Evolutionary conservation across 2,888 invertebrate genomes (phyloP), one percentile per base, ranked within the genome.

Genomic region (Cyaniris semiargus): DNA sequence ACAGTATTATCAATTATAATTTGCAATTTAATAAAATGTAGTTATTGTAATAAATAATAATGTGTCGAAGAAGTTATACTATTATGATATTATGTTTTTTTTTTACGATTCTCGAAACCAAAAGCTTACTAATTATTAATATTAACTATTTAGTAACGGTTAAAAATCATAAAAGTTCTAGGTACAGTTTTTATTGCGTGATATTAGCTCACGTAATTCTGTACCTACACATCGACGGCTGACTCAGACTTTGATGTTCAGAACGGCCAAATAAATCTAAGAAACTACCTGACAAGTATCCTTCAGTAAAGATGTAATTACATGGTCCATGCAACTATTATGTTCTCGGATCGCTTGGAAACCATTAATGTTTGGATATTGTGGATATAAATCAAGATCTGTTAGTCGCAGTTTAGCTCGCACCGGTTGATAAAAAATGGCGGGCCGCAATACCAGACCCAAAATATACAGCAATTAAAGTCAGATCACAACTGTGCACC

Each of bases 341-440:
- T 23, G 60, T 66, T 27, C 60, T 58, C 21, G 58, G 58, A 58
- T 21, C 58, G 58, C n/a, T 66, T 66, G 60, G 15, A 66, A 66
- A 27, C 23, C 21, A 21, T 60, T 66, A 66, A 66, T 23, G 27
- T 66, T 27, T 23, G 27, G 60, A 66, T 27, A 66, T 27, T 66
- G 60, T 66, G 27, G 23, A 27, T 27, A 66, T 66, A 66, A 66
- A 66, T 66, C 60, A 66, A 66, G 60, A 13, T 66, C 60, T 66
- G 60, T 27, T 27, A 27, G 60, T 66, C 60, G 60, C 58, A 34
- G 31, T 31, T 71, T 48, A 72, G 72, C 72, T 74, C 48, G 21
- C n/a, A 21, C 48, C 13, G 48, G 48, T 71, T 70, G 76, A 76
- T 76, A 76, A 76, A 70, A 56, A 76, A 56, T 71, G 76, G 34